A percentile compares a stretch with the other conserved stretches of the same genome.
Evolutionary conservation across 2,113 vertebrate species (phyloP).

Genomic region (Corythoichthys intestinalis): DNA sequence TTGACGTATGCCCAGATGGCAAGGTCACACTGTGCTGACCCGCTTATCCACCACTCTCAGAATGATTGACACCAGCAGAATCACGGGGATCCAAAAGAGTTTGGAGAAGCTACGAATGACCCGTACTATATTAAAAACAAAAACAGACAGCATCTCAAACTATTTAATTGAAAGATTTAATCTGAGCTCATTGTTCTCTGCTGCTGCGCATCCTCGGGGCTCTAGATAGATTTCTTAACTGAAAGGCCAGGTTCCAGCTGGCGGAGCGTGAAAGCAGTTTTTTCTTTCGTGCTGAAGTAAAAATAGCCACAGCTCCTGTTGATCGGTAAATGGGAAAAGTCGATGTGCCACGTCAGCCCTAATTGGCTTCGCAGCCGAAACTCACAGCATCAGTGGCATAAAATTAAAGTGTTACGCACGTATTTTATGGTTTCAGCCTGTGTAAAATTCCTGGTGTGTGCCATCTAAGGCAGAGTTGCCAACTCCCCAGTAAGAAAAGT

Average conservation of each 20-base stretch:
- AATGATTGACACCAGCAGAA: constrained; percentile 48
- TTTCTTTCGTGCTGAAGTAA: constrained; percentile 56
- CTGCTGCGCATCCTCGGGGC: constrained; percentile 25
- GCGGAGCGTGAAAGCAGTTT: constrained; percentile 59
- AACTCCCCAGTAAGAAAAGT: too few relatives aligned
- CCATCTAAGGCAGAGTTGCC: too few relatives aligned
- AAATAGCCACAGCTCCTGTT: constrained; percentile 61
- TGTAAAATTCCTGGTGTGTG: too few relatives aligned
- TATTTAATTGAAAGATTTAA: constrained; percentile 50
- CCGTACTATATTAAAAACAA: constrained; percentile 14
- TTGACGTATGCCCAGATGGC: constrained; percentile 50
- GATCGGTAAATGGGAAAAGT: constrained; percentile 43
- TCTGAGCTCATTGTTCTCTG: constrained; percentile 40
- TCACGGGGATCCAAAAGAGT: constrained; percentile 16
- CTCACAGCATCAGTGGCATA: constrained; percentile 12
- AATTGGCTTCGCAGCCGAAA: constrained; percentile 40
- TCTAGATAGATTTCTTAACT: constrained; percentile 68
- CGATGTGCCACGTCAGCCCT: constrained; percentile 32
- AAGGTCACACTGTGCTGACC: constrained; percentile 51
- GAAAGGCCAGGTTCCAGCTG: constrained; percentile 62
- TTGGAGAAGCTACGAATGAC: constrained; percentile 6
- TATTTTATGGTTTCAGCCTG: too few relatives aligned
- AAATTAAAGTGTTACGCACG: constrained; percentile 20
- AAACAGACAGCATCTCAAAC: constrained; percentile 34
- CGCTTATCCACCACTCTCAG: constrained; percentile 22